Evolutionary conservation across 2,113 vertebrate genomes (phyloP).

Genomic region (Elachura formosa): DNA sequence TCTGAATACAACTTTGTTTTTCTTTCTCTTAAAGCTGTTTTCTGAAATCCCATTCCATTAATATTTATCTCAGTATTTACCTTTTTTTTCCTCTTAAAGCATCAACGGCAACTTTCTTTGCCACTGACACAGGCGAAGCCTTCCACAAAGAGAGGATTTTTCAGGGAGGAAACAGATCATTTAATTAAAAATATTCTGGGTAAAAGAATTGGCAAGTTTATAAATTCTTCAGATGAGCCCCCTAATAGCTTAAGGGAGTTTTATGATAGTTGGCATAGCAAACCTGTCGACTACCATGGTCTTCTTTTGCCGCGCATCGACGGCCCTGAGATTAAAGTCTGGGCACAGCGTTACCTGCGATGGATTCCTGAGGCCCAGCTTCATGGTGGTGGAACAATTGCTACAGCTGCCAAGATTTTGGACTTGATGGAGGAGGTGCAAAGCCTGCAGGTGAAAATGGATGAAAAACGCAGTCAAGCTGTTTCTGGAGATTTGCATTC

Average conservation of each 20-base stretch:
- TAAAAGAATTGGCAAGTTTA: constrained; percentile 84
- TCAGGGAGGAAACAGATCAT: constrained; percentile 86
- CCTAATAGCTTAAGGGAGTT: constrained; percentile 73
- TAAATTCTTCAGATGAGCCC: constrained; percentile 77
- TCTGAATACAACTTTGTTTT: neutral
- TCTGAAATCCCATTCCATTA: neutral
- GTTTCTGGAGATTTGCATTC: neutral
- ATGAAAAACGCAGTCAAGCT: constrained; percentile 34
- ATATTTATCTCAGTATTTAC: neutral
- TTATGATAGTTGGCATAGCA: constrained; percentile 81
- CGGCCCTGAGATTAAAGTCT: constrained; percentile 79
- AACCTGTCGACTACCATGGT: constrained; percentile 78
- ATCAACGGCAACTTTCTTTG: constrained; percentile 86
- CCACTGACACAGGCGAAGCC: constrained; percentile 79
- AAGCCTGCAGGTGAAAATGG: constrained; percentile 71
- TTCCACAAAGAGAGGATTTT: constrained; percentile 83
- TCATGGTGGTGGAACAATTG: constrained; percentile 75
- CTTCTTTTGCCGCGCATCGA: constrained; percentile 80
- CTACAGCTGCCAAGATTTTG: constrained; percentile 72
- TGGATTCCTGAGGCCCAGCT: constrained; percentile 88
- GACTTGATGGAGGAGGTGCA: constrained; percentile 80
- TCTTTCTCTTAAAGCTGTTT: neutral
- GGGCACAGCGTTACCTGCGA: constrained; percentile 85
- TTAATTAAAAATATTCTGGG: constrained; percentile 87
- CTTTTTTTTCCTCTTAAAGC: constrained; percentile 62